These are phyloP conservation scores for Myiotriccus ornatus DNA, from an alignment of 2,797 vertebrate species.

Conservation along the genomic window DNA sequence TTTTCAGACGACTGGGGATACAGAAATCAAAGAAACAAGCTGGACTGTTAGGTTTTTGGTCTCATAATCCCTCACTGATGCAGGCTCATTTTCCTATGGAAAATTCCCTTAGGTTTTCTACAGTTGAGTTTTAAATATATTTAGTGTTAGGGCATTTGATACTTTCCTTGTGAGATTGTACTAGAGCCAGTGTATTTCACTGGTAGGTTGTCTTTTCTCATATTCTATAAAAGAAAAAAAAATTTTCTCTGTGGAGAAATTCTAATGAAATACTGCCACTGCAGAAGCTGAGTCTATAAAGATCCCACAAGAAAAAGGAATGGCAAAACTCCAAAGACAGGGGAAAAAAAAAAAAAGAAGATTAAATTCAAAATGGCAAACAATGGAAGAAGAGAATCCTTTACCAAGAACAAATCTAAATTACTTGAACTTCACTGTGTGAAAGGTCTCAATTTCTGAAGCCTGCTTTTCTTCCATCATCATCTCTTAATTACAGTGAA, in stretches of 20 bases:
- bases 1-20: neutral
- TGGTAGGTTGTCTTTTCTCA: neutral
- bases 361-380: conserved; percentile 13
- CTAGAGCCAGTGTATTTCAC: neutral
- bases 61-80: neutral
- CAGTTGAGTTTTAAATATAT: neutral
- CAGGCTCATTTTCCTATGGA: neutral
- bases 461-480: neutral
- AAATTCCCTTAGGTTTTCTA: neutral
- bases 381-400: neutral
- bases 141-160: neutral
- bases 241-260: neutral
- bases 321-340: neutral
- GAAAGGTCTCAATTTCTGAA: conserved; percentile 5
- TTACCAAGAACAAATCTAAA: neutral
- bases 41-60: neutral
- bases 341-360: neutral
- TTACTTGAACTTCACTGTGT: conserved; percentile 11
- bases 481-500: conserved; percentile 31
- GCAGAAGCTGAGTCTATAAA: neutral
- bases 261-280: neutral
- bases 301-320: neutral
- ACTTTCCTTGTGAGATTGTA: neutral
- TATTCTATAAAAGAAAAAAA: neutral
- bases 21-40: neutral